These are phyloP conservation scores for Pterocles orientalis DNA, from an alignment of 2,113 vertebrate species.

Conservation along the genomic window DNA sequence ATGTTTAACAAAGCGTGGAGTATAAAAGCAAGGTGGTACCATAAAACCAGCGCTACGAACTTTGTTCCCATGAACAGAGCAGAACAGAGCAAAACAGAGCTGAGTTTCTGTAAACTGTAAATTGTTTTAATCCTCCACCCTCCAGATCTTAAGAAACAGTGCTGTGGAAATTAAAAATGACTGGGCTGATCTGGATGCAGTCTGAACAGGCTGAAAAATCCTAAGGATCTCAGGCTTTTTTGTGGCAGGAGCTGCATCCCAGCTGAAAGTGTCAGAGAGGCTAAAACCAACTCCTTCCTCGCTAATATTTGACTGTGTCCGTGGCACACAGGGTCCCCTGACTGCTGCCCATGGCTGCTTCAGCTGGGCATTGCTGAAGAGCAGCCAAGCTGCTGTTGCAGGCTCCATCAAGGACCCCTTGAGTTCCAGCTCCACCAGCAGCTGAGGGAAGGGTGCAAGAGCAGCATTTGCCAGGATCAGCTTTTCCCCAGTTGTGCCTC, in stretches of 20 bases:
- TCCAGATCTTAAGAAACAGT: neutral
- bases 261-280: neutral
- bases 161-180: neutral
- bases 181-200: neutral
- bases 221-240: neutral
- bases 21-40: slow-evolving; percentile 46
- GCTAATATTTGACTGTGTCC: neutral
- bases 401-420: accelerated
- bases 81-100: neutral
- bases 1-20: slow-evolving; percentile 29
- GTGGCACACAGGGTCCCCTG: neutral
- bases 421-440: accelerated
- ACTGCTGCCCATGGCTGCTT: neutral
- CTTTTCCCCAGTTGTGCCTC: neutral
- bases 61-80: neutral
- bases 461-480: too few relatives aligned
- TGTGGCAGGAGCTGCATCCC: neutral
- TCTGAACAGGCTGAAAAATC: neutral
- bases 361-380: neutral
- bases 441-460: neutral
- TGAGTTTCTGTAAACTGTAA: neutral
- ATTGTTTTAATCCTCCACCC: neutral
- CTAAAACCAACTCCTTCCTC: neutral
- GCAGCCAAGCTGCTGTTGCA: neutral
- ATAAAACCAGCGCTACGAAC: neutral